Conservation (phyloP, 2,113 vertebrate genomes). For the Psittacus erithacus region DNA sequence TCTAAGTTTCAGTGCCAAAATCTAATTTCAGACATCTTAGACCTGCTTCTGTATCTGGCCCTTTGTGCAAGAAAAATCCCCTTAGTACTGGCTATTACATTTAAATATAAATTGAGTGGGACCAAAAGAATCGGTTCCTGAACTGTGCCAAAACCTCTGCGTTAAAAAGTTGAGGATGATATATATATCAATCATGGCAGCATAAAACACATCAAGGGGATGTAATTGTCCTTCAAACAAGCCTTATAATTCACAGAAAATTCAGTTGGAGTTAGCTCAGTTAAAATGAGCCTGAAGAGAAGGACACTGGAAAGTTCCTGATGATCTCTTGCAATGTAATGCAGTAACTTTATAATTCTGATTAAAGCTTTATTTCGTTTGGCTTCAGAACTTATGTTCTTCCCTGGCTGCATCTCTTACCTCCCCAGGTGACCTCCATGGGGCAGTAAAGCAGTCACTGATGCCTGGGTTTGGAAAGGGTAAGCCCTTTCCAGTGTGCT, state of each 20-base stretch:
- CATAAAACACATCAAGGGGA: constrained; percentile 11
- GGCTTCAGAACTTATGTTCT: background rate
- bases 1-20: background rate
- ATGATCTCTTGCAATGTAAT: background rate
- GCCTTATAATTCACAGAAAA: constrained; percentile 19
- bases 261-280: background rate
- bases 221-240: constrained; percentile 5
- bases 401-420: background rate
- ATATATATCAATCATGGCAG: background rate
- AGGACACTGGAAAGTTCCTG: background rate
- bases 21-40: constrained; percentile 25
- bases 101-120: constrained; percentile 18
- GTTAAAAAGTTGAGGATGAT: background rate
- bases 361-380: constrained; percentile 29
- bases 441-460: background rate
- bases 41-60: background rate
- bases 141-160: background rate
- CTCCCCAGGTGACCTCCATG: background rate
- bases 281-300: background rate
- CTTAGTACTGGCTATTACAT: background rate
- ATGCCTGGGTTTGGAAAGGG: background rate
- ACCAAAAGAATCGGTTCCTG: constrained; percentile 13
- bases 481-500: background rate
- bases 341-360: background rate
- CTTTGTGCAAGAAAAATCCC: background rate